Evolutionary conservation across 2,797 vertebrate genomes (phyloP).

Genomic region (Acrocephalus scirpaceus): DNA sequence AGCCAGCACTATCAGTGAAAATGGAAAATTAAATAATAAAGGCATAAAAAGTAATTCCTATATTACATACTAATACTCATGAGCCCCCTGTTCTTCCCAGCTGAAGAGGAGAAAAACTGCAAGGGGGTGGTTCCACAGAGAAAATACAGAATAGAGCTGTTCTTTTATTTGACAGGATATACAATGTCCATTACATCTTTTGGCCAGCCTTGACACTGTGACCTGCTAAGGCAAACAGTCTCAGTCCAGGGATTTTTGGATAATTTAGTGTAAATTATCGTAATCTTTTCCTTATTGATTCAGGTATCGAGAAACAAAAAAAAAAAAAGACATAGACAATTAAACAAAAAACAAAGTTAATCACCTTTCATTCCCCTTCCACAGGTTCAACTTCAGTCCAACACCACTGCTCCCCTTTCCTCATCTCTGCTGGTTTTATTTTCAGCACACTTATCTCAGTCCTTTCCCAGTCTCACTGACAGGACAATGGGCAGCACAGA

Average conservation of each 20-base stretch:
- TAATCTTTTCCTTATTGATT: not conserved
- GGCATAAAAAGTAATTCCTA: not conserved
- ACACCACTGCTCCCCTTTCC: not conserved
- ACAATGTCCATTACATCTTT: not conserved
- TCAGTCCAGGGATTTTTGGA: not conserved
- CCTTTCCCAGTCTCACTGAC: not conserved
- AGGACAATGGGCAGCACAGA: not conserved
- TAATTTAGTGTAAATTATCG: not conserved
- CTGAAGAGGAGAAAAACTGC: not conserved
- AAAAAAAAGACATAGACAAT: not conserved
- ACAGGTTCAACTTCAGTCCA: not conserved
- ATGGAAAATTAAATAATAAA: not conserved
- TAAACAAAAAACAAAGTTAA: not conserved
- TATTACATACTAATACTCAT: not conserved
- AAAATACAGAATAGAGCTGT: not conserved
- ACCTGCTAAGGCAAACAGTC: not conserved
- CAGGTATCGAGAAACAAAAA: not conserved
- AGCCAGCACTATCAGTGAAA: not conserved
- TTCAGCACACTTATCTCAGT: not conserved
- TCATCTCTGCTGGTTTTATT: not conserved
- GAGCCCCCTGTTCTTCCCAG: not conserved
- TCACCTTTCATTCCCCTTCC: not conserved
- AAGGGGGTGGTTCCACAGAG: not conserved
- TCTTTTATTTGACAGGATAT: not conserved
- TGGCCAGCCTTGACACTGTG: not conserved